These are phyloP conservation scores for Gambelia wislizenii DNA, from an alignment of 2,797 vertebrate genomes.

Conservation along the genomic window DNA sequence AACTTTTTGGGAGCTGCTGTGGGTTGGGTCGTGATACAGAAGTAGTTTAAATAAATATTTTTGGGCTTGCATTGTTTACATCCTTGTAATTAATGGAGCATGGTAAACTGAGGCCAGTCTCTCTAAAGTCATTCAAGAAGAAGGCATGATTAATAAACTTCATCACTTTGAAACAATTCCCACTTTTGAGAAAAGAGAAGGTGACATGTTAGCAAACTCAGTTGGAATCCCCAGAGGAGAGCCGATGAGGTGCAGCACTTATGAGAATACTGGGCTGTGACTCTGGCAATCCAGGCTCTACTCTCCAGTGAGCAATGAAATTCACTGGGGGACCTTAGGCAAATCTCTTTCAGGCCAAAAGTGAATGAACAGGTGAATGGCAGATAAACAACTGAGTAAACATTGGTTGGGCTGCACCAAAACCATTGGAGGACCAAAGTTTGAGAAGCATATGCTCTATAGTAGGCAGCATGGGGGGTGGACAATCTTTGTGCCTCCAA, in stretches of 20 bases:
- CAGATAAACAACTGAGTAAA: too few species aligned
- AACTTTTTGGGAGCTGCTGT: too few species aligned
- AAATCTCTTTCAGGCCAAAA: too few species aligned
- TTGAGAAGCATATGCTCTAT: neutral
- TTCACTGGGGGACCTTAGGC: neutral
- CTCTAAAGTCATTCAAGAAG: neutral
- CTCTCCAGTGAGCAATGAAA: too few species aligned
- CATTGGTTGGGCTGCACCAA: too few species aligned
- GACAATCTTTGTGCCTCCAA: too few species aligned
- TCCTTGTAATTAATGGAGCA: neutral
- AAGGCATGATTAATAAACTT: neutral
- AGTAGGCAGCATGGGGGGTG: too few species aligned
- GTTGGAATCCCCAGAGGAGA: neutral
- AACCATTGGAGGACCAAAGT: too few species aligned
- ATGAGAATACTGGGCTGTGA: neutral
- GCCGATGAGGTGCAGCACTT: neutral
- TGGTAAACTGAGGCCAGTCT: neutral
- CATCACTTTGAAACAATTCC: neutral
- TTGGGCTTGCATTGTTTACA: too few species aligned
- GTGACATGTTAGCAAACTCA: neutral
- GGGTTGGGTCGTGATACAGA: too few species aligned
- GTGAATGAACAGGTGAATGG: too few species aligned
- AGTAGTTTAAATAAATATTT: too few species aligned
- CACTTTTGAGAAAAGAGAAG: neutral
- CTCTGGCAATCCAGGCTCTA: neutral